A percentile compares a stretch with the other conserved stretches of the same genome.
Evolutionary conservation across 2,113 vertebrate genomes (phyloP).

Genomic region (Brachyistius frenatus): DNA sequence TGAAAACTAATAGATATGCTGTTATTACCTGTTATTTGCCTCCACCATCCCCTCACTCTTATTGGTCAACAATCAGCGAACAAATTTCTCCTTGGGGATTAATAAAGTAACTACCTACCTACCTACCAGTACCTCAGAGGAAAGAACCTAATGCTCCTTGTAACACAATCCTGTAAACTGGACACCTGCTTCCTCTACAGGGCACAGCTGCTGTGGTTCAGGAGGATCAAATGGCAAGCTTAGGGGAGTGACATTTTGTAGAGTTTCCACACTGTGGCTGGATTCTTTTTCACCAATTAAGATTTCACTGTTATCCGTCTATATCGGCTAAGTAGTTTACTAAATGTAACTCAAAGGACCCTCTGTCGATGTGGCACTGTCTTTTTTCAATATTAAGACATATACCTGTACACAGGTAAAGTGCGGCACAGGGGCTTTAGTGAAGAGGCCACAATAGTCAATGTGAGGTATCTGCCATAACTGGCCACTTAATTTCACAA

Average conservation of each 20-base stretch:
- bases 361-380: neutral
- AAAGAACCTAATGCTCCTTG: too few species aligned
- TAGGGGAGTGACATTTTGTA: neutral
- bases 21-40: neutral
- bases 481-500: too few species aligned
- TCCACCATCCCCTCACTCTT: neutral
- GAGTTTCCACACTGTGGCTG: neutral
- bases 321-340: neutral
- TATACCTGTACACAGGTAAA: too few species aligned
- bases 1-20: neutral
- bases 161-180: neutral
- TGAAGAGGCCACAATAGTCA: too few species aligned
- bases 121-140: neutral
- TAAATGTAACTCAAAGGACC: neutral
- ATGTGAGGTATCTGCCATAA: too few species aligned
- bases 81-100: too few species aligned
- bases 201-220: slow-evolving; percentile 9
- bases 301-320: neutral
- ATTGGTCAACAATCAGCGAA: neutral
- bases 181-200: neutral
- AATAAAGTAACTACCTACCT: too few species aligned
- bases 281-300: neutral
- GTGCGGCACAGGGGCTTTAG: too few species aligned
- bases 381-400: too few species aligned
- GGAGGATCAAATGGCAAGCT: slow-evolving; percentile 3